phyloP scores from a whole-genome alignment of 2,113 vertebrate genomes.

The Chamaetylas fuelleborni region DNA sequence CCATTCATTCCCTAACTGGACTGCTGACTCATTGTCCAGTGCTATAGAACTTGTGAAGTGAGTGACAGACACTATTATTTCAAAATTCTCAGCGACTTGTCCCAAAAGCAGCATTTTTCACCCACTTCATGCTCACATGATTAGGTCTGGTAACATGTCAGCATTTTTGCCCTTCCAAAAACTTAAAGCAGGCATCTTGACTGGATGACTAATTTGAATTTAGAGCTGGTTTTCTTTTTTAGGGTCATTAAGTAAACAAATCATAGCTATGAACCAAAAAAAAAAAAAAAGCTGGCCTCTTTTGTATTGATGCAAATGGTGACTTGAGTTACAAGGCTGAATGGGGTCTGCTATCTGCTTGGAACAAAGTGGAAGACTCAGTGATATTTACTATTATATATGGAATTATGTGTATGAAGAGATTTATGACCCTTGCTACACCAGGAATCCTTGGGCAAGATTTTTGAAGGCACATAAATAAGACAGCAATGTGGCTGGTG shows the following conservation, averaged over 20 bases:
- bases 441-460: neutral
- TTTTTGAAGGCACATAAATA: constrained; percentile 11
- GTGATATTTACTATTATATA: neutral
- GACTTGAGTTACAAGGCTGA: neutral
- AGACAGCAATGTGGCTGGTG: neutral
- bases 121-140: neutral
- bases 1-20: neutral
- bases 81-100: neutral
- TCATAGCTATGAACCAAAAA: neutral
- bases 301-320: neutral
- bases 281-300: neutral
- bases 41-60: neutral
- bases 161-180: neutral
- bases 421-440: neutral
- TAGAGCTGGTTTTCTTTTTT: neutral
- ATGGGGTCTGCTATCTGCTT: neutral
- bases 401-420: neutral
- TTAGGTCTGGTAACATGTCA: neutral
- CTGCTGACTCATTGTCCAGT: neutral
- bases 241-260: neutral
- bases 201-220: neutral
- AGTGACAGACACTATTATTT: neutral
- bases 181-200: neutral
- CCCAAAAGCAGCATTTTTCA: neutral
- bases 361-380: neutral